phyloP scores from a whole-genome alignment of 2,888 invertebrate species.

The Eristalinus sepulchralis region DNA sequence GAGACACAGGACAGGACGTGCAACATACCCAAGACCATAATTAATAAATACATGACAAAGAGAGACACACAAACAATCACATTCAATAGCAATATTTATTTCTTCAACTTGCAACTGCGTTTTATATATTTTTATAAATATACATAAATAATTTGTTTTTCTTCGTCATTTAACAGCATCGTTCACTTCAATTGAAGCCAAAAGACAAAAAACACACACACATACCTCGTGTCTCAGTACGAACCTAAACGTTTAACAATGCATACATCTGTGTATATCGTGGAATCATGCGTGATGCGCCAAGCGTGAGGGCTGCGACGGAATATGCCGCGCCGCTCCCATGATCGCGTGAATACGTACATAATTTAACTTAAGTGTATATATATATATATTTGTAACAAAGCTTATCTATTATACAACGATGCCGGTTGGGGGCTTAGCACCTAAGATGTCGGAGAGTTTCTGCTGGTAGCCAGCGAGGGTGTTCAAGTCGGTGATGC shows the following conservation, averaged over 20 bases:
- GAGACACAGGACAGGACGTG: too few relatives aligned
- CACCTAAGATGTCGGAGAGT: slow-evolving; percentile 91
- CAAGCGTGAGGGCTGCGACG: slow-evolving; percentile 31
- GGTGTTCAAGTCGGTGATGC: slow-evolving; percentile 82
- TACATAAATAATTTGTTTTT: slow-evolving; percentile 55
- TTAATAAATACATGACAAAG: too few relatives aligned
- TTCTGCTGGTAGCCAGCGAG: slow-evolving; percentile 88
- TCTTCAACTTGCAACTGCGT: slow-evolving; percentile 49
- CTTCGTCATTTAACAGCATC: slow-evolving; percentile 48
- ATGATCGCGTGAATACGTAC: slow-evolving; percentile 27
- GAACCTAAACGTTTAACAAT: slow-evolving; percentile 49
- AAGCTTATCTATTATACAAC: slow-evolving; percentile 83
- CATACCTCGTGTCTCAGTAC: slow-evolving; percentile 24
- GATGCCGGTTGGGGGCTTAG: slow-evolving; percentile 86
- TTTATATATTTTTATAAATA: slow-evolving; percentile 64
- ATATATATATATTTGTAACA: slow-evolving; percentile 33
- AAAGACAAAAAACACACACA: slow-evolving; percentile 32
- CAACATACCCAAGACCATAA: too few relatives aligned
- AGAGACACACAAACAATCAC: not conserved
- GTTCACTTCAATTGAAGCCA: slow-evolving; percentile 49
- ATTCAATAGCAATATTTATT: slow-evolving; percentile 40
- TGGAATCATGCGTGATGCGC: slow-evolving; percentile 50
- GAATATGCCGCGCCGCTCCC: slow-evolving; percentile 10
- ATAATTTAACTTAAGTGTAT: slow-evolving; percentile 39
- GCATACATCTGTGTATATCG: slow-evolving; percentile 23